phyloP scores from a whole-genome alignment of 1,140 invertebrate species.

The Protaetia brevitarsis region DNA sequence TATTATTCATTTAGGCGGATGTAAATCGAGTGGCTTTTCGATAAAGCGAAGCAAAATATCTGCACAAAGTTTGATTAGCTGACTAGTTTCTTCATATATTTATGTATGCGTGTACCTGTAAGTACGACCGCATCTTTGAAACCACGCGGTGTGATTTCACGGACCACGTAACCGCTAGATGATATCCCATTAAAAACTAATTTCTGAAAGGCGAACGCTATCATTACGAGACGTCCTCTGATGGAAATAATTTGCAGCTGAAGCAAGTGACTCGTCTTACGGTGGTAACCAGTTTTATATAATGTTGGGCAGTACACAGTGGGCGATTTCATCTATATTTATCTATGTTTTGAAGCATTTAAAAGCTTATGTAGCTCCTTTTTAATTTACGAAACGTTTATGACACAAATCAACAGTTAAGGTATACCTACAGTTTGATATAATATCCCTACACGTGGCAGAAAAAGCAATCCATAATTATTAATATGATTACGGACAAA shows the following conservation, averaged over 20 bases:
- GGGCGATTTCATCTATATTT: background rate
- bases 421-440: background rate
- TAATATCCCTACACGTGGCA: no score
- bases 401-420: background rate
- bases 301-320: constrained; percentile 1
- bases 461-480: no score
- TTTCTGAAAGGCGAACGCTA: constrained; percentile 6
- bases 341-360: background rate
- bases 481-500: no score
- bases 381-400: background rate
- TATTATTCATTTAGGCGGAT: constrained; percentile 11
- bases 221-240: background rate
- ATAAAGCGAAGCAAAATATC: background rate
- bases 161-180: background rate
- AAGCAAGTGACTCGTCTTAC: background rate
- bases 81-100: no score
- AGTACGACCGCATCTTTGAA: background rate
- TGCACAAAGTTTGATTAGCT: background rate
- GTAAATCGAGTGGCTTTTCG: background rate
- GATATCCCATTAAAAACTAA: constrained; percentile 9
- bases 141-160: no score
- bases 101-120: background rate
- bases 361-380: background rate
- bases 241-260: constrained; percentile 5
- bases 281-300: background rate